Evolutionary conservation across 2,888 invertebrate genomes (phyloP).

Genomic region (Drosophila emarginata): DNA sequence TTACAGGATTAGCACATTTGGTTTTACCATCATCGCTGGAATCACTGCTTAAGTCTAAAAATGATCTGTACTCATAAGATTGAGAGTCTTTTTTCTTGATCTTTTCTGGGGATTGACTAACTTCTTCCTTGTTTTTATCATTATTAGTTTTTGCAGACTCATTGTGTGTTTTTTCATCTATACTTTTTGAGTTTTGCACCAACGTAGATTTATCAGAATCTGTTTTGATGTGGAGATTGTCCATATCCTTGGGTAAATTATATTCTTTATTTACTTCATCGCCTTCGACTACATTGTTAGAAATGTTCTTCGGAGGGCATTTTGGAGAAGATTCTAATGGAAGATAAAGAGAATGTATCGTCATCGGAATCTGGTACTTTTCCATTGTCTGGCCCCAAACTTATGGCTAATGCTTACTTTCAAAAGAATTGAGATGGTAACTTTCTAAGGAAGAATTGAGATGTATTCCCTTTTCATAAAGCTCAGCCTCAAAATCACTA

Average conservation of each 20-base stretch:
- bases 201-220: neutral
- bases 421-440: too few relatives aligned
- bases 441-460: neutral
- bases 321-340: neutral
- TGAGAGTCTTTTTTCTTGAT: neutral
- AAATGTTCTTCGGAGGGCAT: neutral
- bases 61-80: neutral
- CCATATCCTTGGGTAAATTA: neutral
- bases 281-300: neutral
- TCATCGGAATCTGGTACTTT: too few relatives aligned
- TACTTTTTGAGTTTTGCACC: neutral
- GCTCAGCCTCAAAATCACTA: constrained; percentile 33
- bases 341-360: too few relatives aligned
- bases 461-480: neutral
- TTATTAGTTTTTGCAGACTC: neutral
- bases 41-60: neutral
- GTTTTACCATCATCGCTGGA: neutral
- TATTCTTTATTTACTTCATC: neutral
- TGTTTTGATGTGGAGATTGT: neutral
- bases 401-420: too few relatives aligned
- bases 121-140: neutral
- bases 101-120: neutral
- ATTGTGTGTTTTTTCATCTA: neutral
- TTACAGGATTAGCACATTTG: neutral
- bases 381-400: too few relatives aligned